Conservation (phyloP, 2,113 vertebrate species). For the Zootoca vivipara region DNA sequence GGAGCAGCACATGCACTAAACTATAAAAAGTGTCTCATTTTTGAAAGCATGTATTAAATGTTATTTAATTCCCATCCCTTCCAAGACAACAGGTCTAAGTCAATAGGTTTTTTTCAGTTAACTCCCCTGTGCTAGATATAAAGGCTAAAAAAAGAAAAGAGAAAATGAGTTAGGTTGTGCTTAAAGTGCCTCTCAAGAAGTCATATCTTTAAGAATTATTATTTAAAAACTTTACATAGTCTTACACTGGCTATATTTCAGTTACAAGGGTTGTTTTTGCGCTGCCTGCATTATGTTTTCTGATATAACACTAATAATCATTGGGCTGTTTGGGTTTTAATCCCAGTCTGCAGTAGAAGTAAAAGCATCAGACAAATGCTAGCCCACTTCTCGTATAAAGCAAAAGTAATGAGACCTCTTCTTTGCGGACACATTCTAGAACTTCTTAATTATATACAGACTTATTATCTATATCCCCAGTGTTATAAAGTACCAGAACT, state of each 20-base stretch:
- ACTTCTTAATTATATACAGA: conserved; percentile 79
- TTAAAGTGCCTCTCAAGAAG: not conserved
- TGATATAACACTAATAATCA: conserved; percentile 40
- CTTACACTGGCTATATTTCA: not conserved
- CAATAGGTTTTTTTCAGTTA: not conserved
- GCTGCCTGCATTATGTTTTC: conserved; percentile 9
- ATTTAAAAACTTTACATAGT: not conserved
- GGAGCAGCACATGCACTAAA: not conserved
- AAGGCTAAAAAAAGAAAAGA: conserved; percentile 34
- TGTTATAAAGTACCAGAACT: conserved; percentile 79
- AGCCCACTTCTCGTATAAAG: conserved; percentile 40
- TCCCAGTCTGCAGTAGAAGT: not conserved
- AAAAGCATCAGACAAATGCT: conserved; percentile 45
- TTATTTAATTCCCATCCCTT: not conserved
- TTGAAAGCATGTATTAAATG: not conserved
- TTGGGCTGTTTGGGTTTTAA: conserved; percentile 46
- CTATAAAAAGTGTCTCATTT: not conserved
- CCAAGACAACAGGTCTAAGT: not conserved
- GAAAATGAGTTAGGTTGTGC: not conserved
- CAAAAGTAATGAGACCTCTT: conserved; percentile 63
- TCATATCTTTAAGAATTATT: not conserved
- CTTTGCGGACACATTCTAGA: conserved; percentile 69
- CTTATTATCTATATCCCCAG: conserved; percentile 81
- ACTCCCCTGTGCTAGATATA: conserved; percentile 5
- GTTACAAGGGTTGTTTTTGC: not conserved